Percentiles rank a stretch among this genome's conserved stretches.
phyloP scores from a whole-genome alignment of 2,113 vertebrate genomes.

The Rhineura floridana region DNA sequence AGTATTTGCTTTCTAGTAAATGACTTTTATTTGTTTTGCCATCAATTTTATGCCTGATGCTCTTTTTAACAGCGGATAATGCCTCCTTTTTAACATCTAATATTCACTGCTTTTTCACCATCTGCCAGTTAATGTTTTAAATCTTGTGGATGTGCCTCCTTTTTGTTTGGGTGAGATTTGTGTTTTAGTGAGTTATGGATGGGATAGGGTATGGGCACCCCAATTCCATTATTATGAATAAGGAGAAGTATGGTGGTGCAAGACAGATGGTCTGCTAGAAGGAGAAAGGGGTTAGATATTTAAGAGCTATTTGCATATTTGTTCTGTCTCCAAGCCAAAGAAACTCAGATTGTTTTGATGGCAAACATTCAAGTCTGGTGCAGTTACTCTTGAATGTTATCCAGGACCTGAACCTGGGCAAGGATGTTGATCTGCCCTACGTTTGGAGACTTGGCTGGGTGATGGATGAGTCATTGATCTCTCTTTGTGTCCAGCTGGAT shows the following conservation, averaged over 20 bases:
- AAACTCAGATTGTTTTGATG: background rate
- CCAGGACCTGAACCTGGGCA: background rate
- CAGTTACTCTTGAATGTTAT: background rate
- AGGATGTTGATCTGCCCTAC: background rate
- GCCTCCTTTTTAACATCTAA: background rate
- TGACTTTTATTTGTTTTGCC: background rate
- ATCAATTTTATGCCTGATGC: background rate
- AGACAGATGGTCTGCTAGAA: background rate
- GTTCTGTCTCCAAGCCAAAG: background rate
- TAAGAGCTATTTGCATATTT: background rate
- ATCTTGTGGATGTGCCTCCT: background rate
- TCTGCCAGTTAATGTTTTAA: background rate
- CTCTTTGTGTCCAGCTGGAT: background rate
- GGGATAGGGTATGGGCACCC: no score
- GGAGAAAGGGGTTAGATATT: background rate
- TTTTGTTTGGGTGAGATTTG: background rate
- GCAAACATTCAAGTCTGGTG: background rate
- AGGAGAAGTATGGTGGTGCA: background rate
- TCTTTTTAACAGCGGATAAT: background rate
- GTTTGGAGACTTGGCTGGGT: background rate
- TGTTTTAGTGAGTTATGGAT: background rate
- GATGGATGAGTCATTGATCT: background rate
- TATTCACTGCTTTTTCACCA: background rate
- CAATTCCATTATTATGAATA: background rate
- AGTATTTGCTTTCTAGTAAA: background rate